Conservation (phyloP, 2,113 vertebrate genomes). For the Muscicapa adusta region DNA sequence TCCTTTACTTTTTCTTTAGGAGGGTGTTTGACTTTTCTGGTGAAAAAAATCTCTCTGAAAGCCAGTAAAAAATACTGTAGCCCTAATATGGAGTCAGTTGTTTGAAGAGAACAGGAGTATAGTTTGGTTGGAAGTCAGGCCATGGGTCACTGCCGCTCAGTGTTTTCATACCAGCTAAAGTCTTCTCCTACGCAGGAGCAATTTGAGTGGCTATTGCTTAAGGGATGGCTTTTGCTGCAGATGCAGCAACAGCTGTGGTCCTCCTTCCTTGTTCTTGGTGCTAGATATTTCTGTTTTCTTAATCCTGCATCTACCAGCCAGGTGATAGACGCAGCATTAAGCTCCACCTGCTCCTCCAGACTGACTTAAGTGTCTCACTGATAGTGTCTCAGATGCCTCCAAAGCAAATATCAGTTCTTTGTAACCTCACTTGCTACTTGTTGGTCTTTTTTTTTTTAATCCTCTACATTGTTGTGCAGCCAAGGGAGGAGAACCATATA, state of each 20-base stretch:
- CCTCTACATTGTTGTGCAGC: not conserved
- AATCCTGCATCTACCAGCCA: not conserved
- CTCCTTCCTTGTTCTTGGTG: not conserved
- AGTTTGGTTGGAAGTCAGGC: not conserved
- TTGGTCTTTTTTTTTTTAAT: not conserved
- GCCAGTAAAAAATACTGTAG: not conserved
- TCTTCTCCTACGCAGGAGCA: not conserved
- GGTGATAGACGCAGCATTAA: not conserved
- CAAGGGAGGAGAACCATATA: not conserved
- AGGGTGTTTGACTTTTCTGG: not conserved
- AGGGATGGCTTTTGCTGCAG: not conserved
- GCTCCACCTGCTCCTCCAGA: not conserved
- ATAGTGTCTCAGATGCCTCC: not conserved
- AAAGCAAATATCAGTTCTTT: not conserved
- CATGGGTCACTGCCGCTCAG: not conserved
- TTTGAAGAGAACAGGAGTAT: not conserved
- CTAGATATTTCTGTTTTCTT: not conserved
- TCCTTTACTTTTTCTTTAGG: not conserved
- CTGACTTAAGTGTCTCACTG: not conserved
- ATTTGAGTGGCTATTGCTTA: accelerated
- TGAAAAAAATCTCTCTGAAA: not conserved
- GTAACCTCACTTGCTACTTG: not conserved
- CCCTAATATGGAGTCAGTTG: not conserved
- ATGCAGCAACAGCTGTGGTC: not conserved
- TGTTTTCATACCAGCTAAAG: not conserved